These are phyloP conservation scores for Nephrotoma guestfalica DNA, from an alignment of 2,888 invertebrate species.

Conservation along the genomic window DNA sequence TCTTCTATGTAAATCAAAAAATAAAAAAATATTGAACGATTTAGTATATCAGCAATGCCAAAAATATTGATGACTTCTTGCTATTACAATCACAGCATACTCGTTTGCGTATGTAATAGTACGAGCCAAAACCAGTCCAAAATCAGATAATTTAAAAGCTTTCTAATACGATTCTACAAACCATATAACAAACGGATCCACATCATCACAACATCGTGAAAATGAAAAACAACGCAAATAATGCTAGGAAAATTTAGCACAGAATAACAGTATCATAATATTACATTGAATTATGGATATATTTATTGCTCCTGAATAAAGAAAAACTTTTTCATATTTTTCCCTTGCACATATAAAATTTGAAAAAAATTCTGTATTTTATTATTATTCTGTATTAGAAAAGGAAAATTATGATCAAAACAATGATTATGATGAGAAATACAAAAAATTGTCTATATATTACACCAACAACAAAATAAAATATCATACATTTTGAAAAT, in stretches of 20 bases:
- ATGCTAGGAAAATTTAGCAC: neutral
- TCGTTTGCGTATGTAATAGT: neutral
- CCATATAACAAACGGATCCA: neutral
- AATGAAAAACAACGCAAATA: neutral
- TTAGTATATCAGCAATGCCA: neutral
- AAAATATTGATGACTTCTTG: neutral
- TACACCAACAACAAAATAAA: neutral
- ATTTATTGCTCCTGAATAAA: slow-evolving; percentile 2
- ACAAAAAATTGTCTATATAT: neutral
- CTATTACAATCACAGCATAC: neutral
- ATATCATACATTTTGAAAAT: neutral
- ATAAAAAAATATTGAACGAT: neutral
- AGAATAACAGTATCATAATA: slow-evolving; percentile 4
- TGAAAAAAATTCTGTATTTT: neutral
- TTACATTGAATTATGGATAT: slow-evolving; percentile 2
- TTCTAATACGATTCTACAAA: neutral
- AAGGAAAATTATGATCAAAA: neutral
- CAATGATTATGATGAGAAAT: neutral
- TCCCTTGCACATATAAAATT: neutral
- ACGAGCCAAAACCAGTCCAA: neutral
- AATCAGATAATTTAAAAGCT: neutral
- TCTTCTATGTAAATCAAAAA: neutral
- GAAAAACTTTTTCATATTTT: neutral
- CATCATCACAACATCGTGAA: neutral
- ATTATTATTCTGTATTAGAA: neutral